phyloP scores from a whole-genome alignment of 2,797 vertebrate genomes.

The Pampus argenteus region DNA sequence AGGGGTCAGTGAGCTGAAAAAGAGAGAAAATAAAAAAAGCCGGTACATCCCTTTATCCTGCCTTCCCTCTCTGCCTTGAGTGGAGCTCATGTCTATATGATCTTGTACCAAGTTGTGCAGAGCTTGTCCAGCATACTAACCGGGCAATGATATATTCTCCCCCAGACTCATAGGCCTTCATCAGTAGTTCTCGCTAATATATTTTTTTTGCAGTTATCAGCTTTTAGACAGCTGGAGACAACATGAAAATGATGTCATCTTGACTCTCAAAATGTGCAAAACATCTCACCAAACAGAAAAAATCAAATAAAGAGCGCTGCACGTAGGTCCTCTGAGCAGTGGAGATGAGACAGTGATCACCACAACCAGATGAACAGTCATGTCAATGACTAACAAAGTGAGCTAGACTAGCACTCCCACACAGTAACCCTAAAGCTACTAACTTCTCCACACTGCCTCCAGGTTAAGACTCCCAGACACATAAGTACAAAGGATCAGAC shows the following conservation, averaged over 20 bases:
- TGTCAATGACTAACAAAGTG: constrained; percentile 65
- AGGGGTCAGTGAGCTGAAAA: not conserved
- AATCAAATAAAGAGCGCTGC: not conserved
- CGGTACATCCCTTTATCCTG: not conserved
- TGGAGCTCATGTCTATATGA: constrained; percentile 4
- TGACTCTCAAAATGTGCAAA: too few relatives aligned
- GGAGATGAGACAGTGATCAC: constrained; percentile 8
- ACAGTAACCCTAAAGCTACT: constrained; percentile 29
- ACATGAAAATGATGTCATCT: not conserved
- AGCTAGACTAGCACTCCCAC: constrained; percentile 18
- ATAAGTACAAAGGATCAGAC: constrained; percentile 65
- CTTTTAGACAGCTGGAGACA: not conserved
- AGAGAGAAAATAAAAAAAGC: constrained; percentile 2
- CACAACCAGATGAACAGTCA: too few relatives aligned
- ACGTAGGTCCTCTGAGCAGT: not conserved
- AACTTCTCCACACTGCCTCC: constrained; percentile 40
- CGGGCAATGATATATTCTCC: not conserved
- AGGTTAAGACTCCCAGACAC: constrained; percentile 65
- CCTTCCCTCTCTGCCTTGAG: constrained; percentile 4
- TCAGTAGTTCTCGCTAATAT: not conserved
- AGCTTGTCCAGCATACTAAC: constrained; percentile 21
- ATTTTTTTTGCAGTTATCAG: not conserved
- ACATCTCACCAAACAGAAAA: not conserved
- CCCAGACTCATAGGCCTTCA: not conserved
- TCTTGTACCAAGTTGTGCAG: constrained; percentile 7